Evolutionary conservation across 2,113 vertebrate species (phyloP), one percentile per base, ranked within the genome.

Genomic region (Eidolon helvum): DNA sequence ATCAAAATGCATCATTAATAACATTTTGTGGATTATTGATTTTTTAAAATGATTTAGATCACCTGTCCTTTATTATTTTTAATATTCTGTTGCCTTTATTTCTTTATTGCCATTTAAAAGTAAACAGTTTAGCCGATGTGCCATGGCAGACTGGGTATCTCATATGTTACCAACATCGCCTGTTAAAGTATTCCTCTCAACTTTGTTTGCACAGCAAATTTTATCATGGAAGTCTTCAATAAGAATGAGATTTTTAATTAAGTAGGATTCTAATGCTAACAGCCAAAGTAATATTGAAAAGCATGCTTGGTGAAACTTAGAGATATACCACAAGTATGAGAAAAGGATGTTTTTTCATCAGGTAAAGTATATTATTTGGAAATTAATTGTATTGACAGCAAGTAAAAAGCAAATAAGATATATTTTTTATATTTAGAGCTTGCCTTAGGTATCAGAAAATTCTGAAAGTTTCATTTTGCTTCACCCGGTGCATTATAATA

Each of bases 101-200:
- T 53, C 0, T 1, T 87, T 94, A 91, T 83, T 80, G 38, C 40
- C 95, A 40, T 92, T 91, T 84, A 84, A 68, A 95, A 72, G 74
- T 26, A 88, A 94, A 74, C 61, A 59, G 35, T 92, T 66, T 88
- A 94, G 24, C 38, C 95, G 35, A 45, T 96, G 1, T 78, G 12
- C 91, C 84, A 57, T 77, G 53, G 97, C 30, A 86, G 59, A 61
- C 90, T 53, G 91, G 92, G 10, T 96, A 90, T 91, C 61, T 92
- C 69, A 59, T 86, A 88, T 97, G 82, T 93, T 96, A 85, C 89
- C 2, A 0, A 80, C 0, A 1, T 97, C 95, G 80, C 96, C 88
- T 93, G 71, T 90, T 98, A 97, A 95, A 88, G 92, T 92, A 91
- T 98, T 98, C 96, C 93, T 97, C 75, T 90, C 83, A 97, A 82